Evolutionary conservation across 1,140 invertebrate genomes (phyloP).

Genomic region (Parapsyche elsis): DNA sequence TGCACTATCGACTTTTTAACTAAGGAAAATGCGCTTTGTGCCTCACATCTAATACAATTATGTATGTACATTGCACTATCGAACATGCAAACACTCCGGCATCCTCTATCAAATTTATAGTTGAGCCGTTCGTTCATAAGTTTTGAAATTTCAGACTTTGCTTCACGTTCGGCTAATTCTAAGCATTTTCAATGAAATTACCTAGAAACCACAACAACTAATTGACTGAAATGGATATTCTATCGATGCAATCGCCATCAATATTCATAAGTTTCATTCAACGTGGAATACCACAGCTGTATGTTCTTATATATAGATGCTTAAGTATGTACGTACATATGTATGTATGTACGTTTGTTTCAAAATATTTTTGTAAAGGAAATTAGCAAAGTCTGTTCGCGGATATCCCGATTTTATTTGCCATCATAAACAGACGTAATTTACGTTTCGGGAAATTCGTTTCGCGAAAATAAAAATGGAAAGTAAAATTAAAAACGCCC

Average conservation of each 20-base stretch:
- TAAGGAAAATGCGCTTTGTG: conserved; percentile 43
- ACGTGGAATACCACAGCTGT: neutral
- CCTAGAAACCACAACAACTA: too few relatives aligned
- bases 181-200: too few relatives aligned
- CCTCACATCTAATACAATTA: conserved; percentile 46
- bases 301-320: too few relatives aligned
- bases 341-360: neutral
- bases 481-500: neutral
- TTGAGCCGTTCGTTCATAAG: too few relatives aligned
- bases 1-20: conserved; percentile 17
- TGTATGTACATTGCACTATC: conserved; percentile 32
- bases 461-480: neutral
- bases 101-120: too few relatives aligned
- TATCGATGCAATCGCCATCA: too few relatives aligned
- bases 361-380: conserved; percentile 4
- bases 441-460: conserved; percentile 23
- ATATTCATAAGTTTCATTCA: too few relatives aligned
- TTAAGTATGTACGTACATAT: neutral
- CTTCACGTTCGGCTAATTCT: too few relatives aligned
- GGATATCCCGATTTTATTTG: conserved; percentile 8
- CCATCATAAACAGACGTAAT: conserved; percentile 25
- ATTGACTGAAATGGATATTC: too few relatives aligned
- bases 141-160: too few relatives aligned
- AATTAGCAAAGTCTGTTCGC: neutral
- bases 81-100: neutral